Evolutionary conservation across 2,797 vertebrate genomes (phyloP), one percentile per base, ranked within the genome.

Genomic region (Sphenopsis melanotis): DNA sequence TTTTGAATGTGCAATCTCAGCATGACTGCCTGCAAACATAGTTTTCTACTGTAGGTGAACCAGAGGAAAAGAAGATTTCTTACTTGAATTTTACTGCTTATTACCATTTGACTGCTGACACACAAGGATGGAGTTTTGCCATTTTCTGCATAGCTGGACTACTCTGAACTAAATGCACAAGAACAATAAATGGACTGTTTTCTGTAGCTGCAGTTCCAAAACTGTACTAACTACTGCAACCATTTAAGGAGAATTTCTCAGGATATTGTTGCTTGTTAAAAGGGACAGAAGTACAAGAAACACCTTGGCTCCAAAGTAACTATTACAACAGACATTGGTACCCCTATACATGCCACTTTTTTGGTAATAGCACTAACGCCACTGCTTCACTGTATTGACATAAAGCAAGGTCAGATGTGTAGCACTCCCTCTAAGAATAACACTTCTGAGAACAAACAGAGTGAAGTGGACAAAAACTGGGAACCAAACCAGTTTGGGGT

Each of bases 281-380:
- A 77, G 39, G 21, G 20, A 49, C 4, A 46, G 2, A 52, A 59
- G 9, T 8, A 65, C 10, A 68, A 49, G 22, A 52, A 75, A 29
- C 23, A 15, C 3, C 24, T 63, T 2, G 1, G 11, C 29, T 91
- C 20, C 21, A 27, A 66, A 21, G 11, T 42, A 12, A 57, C 59
- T 65, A 14, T 26, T 64, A 39, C 20, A 49, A 68, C n/a, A 92
- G 49, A 36, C 21, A 46, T 0, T 26, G 22, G 17, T 69, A 44
- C 7, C 23, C 16, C 19, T 37, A 7, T 4, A 46, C 1, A 5
- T 1, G 3, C 3, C 6, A 60, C 17, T 70, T 4, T 41, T 78
- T 55, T 36, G 7, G 19, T 21, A 79, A 63, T 50, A 29, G 3
- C 17, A 37, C 22, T 56, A 39, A 66, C 81, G 21, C 6, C 49